A percentile compares a stretch with the other conserved stretches of the same genome.
Conservation (phyloP, 2,113 vertebrate genomes). For the Acanthisitta chloris region DNA sequence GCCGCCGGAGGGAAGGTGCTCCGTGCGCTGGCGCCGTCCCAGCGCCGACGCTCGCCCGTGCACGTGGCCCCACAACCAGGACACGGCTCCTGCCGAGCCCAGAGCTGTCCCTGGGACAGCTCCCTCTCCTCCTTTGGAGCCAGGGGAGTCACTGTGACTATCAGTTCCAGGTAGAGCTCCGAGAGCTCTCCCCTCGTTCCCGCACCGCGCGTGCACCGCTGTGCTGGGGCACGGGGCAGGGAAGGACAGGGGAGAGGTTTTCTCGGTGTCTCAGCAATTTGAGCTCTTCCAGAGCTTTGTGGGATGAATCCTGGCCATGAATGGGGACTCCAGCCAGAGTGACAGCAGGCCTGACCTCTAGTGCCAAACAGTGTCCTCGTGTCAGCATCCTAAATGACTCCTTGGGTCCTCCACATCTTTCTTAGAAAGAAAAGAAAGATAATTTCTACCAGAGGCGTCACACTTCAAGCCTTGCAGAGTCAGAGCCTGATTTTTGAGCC, state of each 20-base stretch:
- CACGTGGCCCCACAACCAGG: neutral
- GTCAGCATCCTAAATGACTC: neutral
- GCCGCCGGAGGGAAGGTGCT: constrained; percentile 31
- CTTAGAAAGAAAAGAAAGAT: neutral
- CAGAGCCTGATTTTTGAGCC: neutral
- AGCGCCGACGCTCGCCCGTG: neutral
- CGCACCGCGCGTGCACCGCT: fast-evolving
- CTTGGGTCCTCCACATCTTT: neutral
- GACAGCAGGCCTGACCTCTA: neutral
- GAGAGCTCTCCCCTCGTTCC: neutral
- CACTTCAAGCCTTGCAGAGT: neutral
- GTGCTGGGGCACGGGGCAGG: fast-evolving
- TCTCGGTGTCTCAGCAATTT: neutral
- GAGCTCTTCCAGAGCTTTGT: neutral
- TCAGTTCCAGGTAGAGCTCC: neutral
- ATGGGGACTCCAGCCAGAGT: neutral
- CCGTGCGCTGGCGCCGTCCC: neutral
- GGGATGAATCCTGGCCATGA: neutral
- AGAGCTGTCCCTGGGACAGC: neutral
- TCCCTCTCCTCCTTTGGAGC: neutral
- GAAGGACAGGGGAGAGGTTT: neutral
- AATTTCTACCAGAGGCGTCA: neutral
- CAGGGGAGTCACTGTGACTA: fast-evolving
- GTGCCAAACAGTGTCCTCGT: neutral
- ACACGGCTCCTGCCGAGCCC: neutral